Evolutionary conservation across 2,113 vertebrate species (phyloP), one percentile per base, ranked within the genome.

Genomic region (Notarius quadriscutis): DNA sequence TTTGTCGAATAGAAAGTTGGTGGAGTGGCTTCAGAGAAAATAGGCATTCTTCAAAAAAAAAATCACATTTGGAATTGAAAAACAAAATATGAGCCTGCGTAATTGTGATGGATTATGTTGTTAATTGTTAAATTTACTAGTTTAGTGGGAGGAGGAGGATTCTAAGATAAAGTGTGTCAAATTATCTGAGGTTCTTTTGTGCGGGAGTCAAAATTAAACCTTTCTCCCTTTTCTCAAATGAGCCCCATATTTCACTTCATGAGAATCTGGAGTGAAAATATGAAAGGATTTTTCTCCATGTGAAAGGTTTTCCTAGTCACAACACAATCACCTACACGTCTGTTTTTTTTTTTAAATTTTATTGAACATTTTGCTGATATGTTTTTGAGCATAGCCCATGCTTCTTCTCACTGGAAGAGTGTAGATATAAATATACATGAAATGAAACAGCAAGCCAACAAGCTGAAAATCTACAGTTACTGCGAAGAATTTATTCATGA

Each of bases 381-480:
- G 25, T 20, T 50, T 27, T 22, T 30, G 1, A 84, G 9, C 65
- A 14, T 22, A 55, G 82, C 51, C 50, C 17, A 22, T 57, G 83
- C 51, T 84, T 58, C 83, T 71, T 18, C 22, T 71, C 14, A 22
- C 17, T 20, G 67, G 8, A 57, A 25, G 1, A 48, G 18, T 74
- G 11, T 58, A 60, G 18, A 41, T 58, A 84, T 84, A 84, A 84
- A 84, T 72, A 72, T 74, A 60, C 27, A 25, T 48, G 53, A 84
- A 3, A 5, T 50, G 25, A 27, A 74, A 5, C 27, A 60, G 27
- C 11, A 6, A 75, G 34, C 5, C 27, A 30, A n/a, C 5, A 11
- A 80, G n/a, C 14, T 57, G 15, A 34, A 80, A 57, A 80, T 80
- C 11, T 57, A 80, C 14, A 83, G 60, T 57, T 55, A 20, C 51